Base-by-base conservation (phyloP, 2,797 vertebrate genomes). In the Bufotes viridis region DNA sequence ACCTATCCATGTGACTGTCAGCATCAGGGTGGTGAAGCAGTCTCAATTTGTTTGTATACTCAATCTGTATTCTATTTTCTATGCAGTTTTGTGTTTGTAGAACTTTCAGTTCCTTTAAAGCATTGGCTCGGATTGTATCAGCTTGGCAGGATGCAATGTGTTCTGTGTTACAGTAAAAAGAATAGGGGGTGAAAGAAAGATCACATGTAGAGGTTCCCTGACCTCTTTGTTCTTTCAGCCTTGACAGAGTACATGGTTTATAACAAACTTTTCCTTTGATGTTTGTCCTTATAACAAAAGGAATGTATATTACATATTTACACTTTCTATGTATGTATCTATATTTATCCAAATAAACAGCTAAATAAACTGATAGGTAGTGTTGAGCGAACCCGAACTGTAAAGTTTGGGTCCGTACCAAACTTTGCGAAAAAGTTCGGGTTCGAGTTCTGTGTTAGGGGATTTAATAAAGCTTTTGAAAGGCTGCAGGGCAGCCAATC, bases 141-240 rank as follows among this genome's bases (percentile, higher is more conserved):
- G 70, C 70, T 49, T 74, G 70, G 70, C 34, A 74, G 34, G 34
- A 2, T 34, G 17, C 34, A 11, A 34, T 74, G 15, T 42, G 70
- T 74, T 74, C 29, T 34, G 22, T 74, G 70, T 49, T 42, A 74
- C 34, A 18, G 8, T 15, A 10, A 20, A 20, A 74, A 74, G 34
- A 24, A 74, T 74, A 74, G 29, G 34, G 34, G 70, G 2, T 18
- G 5, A 74, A 42, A 49, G 34, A 70, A 74, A 74, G 29, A 74
- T 74, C 29, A 74, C 34, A 42, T 74, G 34, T 20, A 49, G 69
- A 34, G 70, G 1, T 6, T 74, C 69, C 34, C 70, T 74, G 70
- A 34, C 70, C 70, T 74, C 70, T 74, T 74, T 74, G 69, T 74
- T 74, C 70, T 74, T 18, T 74, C 70, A 42, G 34, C 29, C 34